Percentiles rank a stretch among this genome's conserved stretches.
Evolutionary conservation across 1,140 invertebrate genomes (phyloP).

Genomic region (Phymorhynchus buccinoides): DNA sequence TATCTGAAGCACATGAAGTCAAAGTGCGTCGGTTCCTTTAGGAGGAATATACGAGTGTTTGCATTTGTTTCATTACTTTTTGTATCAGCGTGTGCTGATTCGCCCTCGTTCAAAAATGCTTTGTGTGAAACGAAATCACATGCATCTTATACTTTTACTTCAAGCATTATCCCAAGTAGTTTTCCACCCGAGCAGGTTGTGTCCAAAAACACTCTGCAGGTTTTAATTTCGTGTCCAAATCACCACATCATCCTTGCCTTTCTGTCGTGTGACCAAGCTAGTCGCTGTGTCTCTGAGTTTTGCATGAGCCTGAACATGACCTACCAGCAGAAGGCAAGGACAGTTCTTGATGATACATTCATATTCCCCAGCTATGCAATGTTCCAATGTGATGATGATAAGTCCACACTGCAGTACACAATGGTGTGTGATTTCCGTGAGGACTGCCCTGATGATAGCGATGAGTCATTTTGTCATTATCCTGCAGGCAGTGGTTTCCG

Average conservation of each 20-base stretch:
- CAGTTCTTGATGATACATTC: too few relatives aligned
- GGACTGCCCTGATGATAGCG: constrained; percentile 1
- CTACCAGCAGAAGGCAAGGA: neutral
- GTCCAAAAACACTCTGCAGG: neutral
- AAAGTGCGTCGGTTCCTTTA: neutral
- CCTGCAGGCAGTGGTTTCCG: neutral
- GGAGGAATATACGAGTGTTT: neutral
- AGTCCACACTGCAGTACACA: neutral
- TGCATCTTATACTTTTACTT: neutral
- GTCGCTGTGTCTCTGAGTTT: neutral
- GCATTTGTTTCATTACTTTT: neutral
- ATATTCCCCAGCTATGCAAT: neutral
- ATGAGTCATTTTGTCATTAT: constrained; percentile 2
- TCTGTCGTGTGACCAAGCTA: neutral
- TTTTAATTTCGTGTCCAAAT: neutral
- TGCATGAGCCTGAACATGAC: neutral
- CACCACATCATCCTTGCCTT: neutral
- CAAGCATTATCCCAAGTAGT: neutral
- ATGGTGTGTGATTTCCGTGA: constrained; percentile 20
- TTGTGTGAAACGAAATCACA: neutral
- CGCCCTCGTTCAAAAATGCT: too few relatives aligned
- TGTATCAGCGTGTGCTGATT: neutral
- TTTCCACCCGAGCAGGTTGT: neutral
- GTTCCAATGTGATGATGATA: neutral
- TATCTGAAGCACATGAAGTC: neutral